Conservation (phyloP, 1,140 invertebrate genomes). For the Brachionus asplanchnoidis region DNA sequence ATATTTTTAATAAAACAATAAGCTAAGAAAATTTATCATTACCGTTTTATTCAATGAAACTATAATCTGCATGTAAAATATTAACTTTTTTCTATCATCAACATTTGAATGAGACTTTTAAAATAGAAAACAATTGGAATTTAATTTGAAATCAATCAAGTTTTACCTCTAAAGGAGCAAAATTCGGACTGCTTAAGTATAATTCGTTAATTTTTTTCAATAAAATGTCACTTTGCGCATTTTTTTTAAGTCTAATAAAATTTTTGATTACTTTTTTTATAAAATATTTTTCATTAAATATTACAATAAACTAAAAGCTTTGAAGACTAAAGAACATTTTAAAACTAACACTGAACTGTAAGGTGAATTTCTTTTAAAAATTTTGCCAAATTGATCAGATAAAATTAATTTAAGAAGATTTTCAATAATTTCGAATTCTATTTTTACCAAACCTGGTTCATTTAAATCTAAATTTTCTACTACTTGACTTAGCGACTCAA, state of each 20-base stretch:
- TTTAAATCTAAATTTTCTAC: conserved; percentile 5
- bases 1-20: not conserved
- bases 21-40: not conserved
- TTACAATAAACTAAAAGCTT: conserved; percentile 16
- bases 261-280: not conserved
- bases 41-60: conserved; percentile 5
- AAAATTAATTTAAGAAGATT: not conserved
- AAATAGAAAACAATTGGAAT: not conserved
- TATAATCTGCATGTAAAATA: conserved; percentile 3
- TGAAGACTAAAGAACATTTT: conserved; percentile 13
- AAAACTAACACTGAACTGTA: not conserved
- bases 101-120: not conserved
- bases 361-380: not conserved
- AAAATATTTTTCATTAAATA: not conserved
- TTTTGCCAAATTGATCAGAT: not conserved
- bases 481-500: not conserved
- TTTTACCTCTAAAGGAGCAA: not conserved
- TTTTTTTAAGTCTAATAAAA: not conserved
- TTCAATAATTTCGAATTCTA: not conserved
- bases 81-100: not conserved
- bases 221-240: not conserved
- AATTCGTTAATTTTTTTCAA: not conserved
- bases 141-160: not conserved
- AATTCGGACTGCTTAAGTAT: not conserved
- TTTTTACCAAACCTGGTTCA: not conserved